Evolutionary conservation across 2,797 vertebrate species (phyloP), one percentile per base, ranked within the genome.

Genomic region (Cuniculus paca): DNA sequence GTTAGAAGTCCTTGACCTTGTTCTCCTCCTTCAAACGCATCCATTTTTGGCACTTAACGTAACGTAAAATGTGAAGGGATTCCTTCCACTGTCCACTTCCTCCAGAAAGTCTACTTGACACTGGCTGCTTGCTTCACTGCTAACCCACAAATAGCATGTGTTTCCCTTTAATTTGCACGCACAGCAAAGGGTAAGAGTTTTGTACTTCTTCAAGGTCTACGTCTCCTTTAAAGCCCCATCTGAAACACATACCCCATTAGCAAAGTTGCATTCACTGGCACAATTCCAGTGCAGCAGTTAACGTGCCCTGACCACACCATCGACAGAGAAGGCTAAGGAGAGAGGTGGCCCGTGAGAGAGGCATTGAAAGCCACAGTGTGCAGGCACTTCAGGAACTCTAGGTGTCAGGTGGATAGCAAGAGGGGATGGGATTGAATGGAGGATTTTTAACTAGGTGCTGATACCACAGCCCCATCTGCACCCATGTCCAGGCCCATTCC

Each of bases 311-410:
- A 12, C 6, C 4, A 12, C 50, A 1, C 17, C 4, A 24, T 11
- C 3, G 16, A 54, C 8, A 1, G 0, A 3, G 58, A 3, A 36
- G 48, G n/a, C 5, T 6, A 17, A 3, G 13, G 39, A 14, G 20
- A 12, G 22, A 42, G 16, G 42, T 28, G 52, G 34, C 10, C 11
- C 20, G 3, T 8, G 39, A 13, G 16, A 13, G 26, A 39, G 19
- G 39, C n/a, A 2, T 28, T 12, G 45, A 36, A 61, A 74, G 17
- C 48, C 22, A 4, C 1, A 0, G 1, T 1, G 2, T 9, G 10
- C 26, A 1, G 3, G 6, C 3, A 31, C 39, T 4, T 52, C 10
- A 26, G 89, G 39, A 28, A 36, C 48, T 13, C 45, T 2, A 34
- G 36, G 14, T 5, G 6, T 45, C 85, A 36, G 61, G 26, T 2